A percentile compares a stretch with the other conserved stretches of the same genome.
phyloP scores from a whole-genome alignment of 2,113 vertebrate species.

The Plotosus lineatus region DNA sequence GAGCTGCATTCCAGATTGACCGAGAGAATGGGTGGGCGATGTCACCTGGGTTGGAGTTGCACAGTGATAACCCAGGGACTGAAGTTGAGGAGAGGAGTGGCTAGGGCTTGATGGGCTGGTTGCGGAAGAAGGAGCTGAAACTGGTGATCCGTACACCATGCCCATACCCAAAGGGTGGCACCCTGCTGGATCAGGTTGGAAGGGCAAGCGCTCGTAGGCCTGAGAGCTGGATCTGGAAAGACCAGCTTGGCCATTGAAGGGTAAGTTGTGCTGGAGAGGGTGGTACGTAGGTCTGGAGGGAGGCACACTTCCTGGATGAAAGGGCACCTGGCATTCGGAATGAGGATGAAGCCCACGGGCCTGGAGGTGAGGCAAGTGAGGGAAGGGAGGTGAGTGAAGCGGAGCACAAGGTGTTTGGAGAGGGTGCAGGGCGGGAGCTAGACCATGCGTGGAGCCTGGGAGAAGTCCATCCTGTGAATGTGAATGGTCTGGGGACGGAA shows the following conservation, averaged over 20 bases:
- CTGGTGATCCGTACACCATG: constrained; percentile 83
- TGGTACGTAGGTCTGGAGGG: constrained; percentile 82
- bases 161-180: constrained; percentile 81
- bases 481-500: constrained; percentile 86
- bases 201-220: constrained; percentile 84
- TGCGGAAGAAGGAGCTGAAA: constrained; percentile 65
- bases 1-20: constrained; percentile 82
- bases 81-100: constrained; percentile 78
- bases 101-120: constrained; percentile 63
- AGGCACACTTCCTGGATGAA: constrained; percentile 81
- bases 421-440: constrained; percentile 81
- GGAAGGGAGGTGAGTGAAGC: constrained; percentile 81
- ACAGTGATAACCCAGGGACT: constrained; percentile 81
- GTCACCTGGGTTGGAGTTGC: constrained; percentile 75
- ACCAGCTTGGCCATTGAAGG: constrained; percentile 87
- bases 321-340: constrained; percentile 86
- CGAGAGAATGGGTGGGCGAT: constrained; percentile 75
- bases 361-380: constrained; percentile 87
- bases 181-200: constrained; percentile 81
- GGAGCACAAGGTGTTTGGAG: constrained; percentile 76
- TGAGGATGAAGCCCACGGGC: constrained; percentile 79
- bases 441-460: constrained; percentile 80
- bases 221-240: constrained; percentile 80
- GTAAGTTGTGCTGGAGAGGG: constrained; percentile 81
- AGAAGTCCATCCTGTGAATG: constrained; percentile 81